Evolutionary conservation across 2,888 invertebrate genomes (phyloP), one percentile per base, ranked within the genome.

Genomic region (Sicus ferrugineus): DNA sequence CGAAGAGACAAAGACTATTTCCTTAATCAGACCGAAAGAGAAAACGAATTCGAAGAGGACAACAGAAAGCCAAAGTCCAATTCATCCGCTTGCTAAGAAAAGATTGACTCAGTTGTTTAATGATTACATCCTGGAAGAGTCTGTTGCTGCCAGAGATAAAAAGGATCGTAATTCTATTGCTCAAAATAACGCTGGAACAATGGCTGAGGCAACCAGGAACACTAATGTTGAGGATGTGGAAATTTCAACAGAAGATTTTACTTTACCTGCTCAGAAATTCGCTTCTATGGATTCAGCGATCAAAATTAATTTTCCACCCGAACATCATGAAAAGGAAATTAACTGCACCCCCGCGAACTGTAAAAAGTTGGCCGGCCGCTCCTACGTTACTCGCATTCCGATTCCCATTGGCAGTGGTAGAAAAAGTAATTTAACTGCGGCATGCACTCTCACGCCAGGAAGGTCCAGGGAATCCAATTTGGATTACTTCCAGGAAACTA

Each of bases 51-150:
- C 61, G n/a, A 78, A 59, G 56, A 74, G 48, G 46, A 71, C 38
- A 46, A 69, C 70, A 54, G 70, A 6, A 68, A 75, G 79, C 65
- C 62, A 82, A 54, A 81, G 81, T 1, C 81, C 81, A 1, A 74
- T 77, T 54, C 69, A 76, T 11, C 79, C 79, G 3, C 38, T 72
- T 3, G 61, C 81, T 0, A 82, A 82, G 59, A 81, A 78, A 50
- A 76, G 77, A 1, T 75, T 74, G 11, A 75, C 73, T 0, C 69
- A 74, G 2, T 5, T 74, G 1, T 74, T 74, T 58, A 28, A 70
- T 0, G 68, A 74, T 50, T 65, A 62, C 9, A n/a, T 59, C 42
- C 64, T 70, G 14, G 71, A 76, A n/a, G 73, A 69, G 64, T 54
- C 65, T n/a, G 3, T 54, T 23, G 21, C n/a, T 26, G 28, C n/a